Evolutionary conservation across 2,888 invertebrate species (phyloP), one percentile per base, ranked within the genome.

Genomic region (Tryphoninae sp.): DNA sequence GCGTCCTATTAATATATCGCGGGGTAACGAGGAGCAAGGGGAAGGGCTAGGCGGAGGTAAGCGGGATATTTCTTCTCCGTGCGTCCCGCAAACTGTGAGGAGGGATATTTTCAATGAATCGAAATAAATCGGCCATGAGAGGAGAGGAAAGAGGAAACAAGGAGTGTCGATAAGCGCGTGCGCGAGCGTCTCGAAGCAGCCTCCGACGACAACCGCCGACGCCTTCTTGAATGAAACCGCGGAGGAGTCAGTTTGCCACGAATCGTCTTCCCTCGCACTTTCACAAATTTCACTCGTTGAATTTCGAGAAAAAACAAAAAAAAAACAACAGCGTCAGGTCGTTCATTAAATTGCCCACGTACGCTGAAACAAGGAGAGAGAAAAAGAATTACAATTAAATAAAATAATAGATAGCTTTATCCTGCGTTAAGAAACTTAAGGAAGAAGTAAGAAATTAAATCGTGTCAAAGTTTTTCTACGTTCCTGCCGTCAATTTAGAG

Each of bases 211-310:
- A 86, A 80, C 86, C 87, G 86, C 87, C 86, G 86, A 87, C 88
- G 88, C 88, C 89, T 89, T 89, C 88, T 87, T 89, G 89, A 89
- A 89, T 89, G 89, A 89, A 89, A 87, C 79, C 65, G 67, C 82
- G 84, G 76, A 75, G 68, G 86, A 87, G 87, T 87, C 89, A 89
- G 89, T 89, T 88, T 86, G 86, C 87, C 88, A 86, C 87, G 86
- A 87, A 86, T 85, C 88, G 85, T 87, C 87, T 87, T 85, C 86
- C 87, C 85, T 88, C 86, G 84, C 84, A 83, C 86, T 83, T 84
- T 86, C 80, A 83, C 82, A 86, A 84, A 82, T 83, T 86, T 86
- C 81, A 58, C 53, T 40, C 69, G 22, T 62, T 26, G n/a, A 6
- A 23, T 22, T 61, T 26, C 33, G 33, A 33, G 33, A 33, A 33